A percentile compares a stretch with the other conserved stretches of the same genome.
Evolutionary conservation across 2,888 invertebrate genomes (phyloP).

Genomic region (Lacanobia oleracea): DNA sequence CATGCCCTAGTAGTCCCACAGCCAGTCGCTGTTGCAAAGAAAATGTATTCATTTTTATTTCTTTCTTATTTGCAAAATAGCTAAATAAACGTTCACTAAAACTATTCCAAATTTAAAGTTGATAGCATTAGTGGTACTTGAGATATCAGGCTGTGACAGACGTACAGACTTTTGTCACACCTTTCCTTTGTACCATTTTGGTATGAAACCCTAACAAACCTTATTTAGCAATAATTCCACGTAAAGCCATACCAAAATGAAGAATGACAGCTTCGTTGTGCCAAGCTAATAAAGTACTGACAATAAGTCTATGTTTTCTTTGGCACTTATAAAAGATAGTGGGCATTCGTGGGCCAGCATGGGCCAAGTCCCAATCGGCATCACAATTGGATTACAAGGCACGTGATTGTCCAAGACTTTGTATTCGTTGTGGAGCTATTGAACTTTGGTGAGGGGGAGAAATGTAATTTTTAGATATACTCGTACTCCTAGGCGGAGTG

Average conservation of each 20-base stretch:
- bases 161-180: too few relatives aligned
- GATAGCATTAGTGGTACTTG: too few relatives aligned
- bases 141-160: too few relatives aligned
- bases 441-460: constrained; percentile 68
- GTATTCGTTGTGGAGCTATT: constrained; percentile 73
- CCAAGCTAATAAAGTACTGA: constrained; percentile 69
- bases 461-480: constrained; percentile 85
- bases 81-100: too few relatives aligned
- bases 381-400: constrained; percentile 87
- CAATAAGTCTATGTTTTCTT: constrained; percentile 73
- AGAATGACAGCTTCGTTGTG: constrained; percentile 63
- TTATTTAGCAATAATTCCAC: constrained; percentile 34
- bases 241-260: constrained; percentile 49
- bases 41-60: too few relatives aligned
- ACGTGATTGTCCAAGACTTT: constrained; percentile 85
- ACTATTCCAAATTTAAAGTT: too few relatives aligned
- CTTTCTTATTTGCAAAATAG: too few relatives aligned
- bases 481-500: constrained; percentile 68
- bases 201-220: neutral
- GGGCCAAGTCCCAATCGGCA: constrained; percentile 86
- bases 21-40: too few relatives aligned
- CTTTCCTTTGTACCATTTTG: too few relatives aligned
- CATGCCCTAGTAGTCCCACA: too few relatives aligned
- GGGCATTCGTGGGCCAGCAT: constrained; percentile 75
- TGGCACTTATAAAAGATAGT: constrained; percentile 85